Evolutionary conservation across 2,113 vertebrate genomes (phyloP).

Genomic region (Passer montanus): DNA sequence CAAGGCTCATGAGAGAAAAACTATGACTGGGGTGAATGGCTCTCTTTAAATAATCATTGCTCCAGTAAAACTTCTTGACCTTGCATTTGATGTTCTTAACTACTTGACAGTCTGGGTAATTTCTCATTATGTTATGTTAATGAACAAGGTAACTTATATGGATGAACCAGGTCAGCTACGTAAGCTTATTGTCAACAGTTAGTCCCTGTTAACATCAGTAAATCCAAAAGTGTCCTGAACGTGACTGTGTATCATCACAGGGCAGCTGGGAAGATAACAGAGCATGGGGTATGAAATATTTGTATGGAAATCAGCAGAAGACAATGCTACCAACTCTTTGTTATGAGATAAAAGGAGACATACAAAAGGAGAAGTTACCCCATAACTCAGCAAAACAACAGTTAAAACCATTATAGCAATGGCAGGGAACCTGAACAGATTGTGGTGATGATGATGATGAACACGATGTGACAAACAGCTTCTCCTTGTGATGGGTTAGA

Average conservation of each 20-base stretch:
- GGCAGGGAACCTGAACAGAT: background rate
- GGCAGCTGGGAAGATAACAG: background rate
- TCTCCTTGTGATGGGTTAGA: background rate
- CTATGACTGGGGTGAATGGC: background rate
- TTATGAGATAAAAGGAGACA: background rate
- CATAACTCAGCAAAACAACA: background rate
- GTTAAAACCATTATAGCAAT: background rate
- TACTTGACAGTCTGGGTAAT: background rate
- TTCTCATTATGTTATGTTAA: background rate
- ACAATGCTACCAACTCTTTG: background rate
- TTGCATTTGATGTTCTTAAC: background rate
- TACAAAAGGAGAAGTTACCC: background rate
- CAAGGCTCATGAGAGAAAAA: background rate
- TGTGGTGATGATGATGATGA: background rate
- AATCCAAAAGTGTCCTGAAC: background rate
- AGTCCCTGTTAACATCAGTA: background rate
- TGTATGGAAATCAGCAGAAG: background rate
- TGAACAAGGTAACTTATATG: background rate
- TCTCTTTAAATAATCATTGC: background rate
- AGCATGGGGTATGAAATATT: background rate
- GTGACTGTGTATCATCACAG: background rate
- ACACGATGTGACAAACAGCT: background rate
- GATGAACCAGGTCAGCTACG: background rate
- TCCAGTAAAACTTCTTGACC: background rate
- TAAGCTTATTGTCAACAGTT: background rate